A percentile compares a stretch with the other conserved stretches of the same genome.
These are phyloP conservation scores for Brachycybe producta DNA, from an alignment of 2,888 invertebrate species.

Conservation along the genomic window DNA sequence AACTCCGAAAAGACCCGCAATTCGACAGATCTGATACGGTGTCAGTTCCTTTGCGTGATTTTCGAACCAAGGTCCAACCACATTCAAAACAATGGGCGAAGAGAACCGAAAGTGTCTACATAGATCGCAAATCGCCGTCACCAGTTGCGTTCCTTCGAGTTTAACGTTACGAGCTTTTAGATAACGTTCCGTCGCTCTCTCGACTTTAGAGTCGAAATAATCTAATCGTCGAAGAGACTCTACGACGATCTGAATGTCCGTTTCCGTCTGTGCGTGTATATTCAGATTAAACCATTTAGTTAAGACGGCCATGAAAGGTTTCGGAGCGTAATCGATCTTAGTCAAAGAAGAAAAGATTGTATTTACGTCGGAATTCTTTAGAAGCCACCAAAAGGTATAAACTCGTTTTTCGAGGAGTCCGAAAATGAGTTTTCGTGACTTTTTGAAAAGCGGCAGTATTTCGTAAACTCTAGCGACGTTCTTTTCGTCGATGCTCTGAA, in stretches of 20 bases:
- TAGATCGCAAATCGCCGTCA: constrained; percentile 48
- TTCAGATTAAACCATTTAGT: constrained; percentile 47
- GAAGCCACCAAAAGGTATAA: constrained; percentile 42
- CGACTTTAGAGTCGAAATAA: constrained; percentile 44
- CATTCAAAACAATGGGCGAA: constrained; percentile 44
- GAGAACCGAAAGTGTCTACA: constrained; percentile 46
- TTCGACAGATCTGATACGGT: constrained; percentile 42
- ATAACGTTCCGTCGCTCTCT: constrained; percentile 48
- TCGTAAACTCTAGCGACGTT: constrained; percentile 46
- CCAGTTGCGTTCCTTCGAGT: constrained; percentile 39
- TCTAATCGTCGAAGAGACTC: constrained; percentile 43
- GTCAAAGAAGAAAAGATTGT: constrained; percentile 27
- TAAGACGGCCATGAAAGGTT: constrained; percentile 30
- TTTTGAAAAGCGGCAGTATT: constrained; percentile 44
- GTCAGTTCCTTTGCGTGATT: constrained; percentile 39
- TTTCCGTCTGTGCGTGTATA: constrained; percentile 47
- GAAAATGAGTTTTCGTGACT: constrained; percentile 46
- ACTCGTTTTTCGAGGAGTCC: constrained; percentile 47
- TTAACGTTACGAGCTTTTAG: constrained; percentile 41
- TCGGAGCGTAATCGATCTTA: constrained; percentile 25
- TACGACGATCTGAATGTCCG: constrained; percentile 38
- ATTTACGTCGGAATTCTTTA: constrained; percentile 27
- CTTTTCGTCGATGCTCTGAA: constrained; percentile 43
- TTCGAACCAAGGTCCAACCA: constrained; percentile 45
- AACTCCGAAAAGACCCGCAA: constrained; percentile 48